phyloP scores from a whole-genome alignment of 1,140 invertebrate species.

The Ganaspis sp. region DNA sequence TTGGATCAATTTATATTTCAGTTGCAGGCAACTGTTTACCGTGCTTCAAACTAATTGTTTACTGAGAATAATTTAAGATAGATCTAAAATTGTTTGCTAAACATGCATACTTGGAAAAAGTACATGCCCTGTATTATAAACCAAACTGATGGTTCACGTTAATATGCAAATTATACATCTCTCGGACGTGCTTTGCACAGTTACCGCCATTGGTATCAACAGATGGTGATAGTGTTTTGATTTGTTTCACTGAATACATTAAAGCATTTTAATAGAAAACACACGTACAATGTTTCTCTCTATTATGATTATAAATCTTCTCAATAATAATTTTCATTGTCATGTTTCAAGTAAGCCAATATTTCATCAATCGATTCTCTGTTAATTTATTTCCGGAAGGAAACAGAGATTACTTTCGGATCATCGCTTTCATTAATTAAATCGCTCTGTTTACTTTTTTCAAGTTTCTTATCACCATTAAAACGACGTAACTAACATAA shows the following conservation, averaged over 20 bases:
- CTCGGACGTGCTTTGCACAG: slow-evolving; percentile 5
- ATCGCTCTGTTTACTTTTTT: no score
- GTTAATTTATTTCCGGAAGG: no score
- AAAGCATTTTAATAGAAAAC: slow-evolving; percentile 8
- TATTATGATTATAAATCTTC: neutral
- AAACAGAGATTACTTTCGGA: no score
- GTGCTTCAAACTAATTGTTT: no score
- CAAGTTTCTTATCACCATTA: no score
- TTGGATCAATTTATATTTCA: no score
- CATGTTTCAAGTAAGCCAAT: neutral
- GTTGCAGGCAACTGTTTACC: no score
- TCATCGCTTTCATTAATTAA: no score
- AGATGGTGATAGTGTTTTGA: slow-evolving; percentile 17
- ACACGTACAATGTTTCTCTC: neutral
- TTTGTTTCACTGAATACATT: neutral
- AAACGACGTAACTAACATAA: no score
- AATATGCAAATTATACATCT: slow-evolving; percentile 26
- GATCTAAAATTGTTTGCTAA: no score
- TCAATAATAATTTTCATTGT: neutral
- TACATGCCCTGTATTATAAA: neutral
- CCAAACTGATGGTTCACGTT: neutral
- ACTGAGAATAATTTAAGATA: no score
- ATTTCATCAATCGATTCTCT: neutral
- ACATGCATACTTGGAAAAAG: neutral
- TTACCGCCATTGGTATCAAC: neutral